These are phyloP conservation scores for Plebejus melissa DNA, from an alignment of 2,888 invertebrate species.

Conservation along the genomic window DNA sequence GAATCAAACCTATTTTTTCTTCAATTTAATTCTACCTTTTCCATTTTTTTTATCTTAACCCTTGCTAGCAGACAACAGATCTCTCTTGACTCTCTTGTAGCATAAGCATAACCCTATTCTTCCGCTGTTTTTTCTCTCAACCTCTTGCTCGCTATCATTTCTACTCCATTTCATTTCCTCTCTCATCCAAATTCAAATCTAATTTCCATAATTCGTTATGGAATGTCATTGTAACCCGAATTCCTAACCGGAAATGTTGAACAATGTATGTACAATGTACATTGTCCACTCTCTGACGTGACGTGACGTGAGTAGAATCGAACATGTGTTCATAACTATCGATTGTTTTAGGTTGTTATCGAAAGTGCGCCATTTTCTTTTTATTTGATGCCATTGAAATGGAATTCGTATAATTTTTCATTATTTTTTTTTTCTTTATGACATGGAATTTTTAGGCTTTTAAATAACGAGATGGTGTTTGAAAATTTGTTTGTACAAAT, in stretches of 20 bases:
- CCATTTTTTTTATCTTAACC: too few relatives aligned
- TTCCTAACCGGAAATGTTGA: neutral
- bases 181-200: neutral
- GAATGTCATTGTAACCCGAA: neutral
- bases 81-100: too few relatives aligned
- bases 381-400: neutral
- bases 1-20: too few relatives aligned
- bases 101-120: too few relatives aligned
- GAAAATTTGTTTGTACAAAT: too few relatives aligned
- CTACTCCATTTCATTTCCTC: neutral
- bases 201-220: neutral
- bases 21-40: too few relatives aligned
- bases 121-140: neutral
- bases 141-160: neutral
- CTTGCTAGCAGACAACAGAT: too few relatives aligned
- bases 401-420: neutral
- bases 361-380: slow-evolving; percentile 1
- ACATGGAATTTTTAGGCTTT: too few relatives aligned
- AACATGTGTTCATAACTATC: slow-evolving; percentile 18
- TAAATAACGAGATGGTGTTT: too few relatives aligned
- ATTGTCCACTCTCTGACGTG: slow-evolving; percentile 30
- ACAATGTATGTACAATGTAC: slow-evolving; percentile 19
- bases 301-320: slow-evolving; percentile 26
- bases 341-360: slow-evolving; percentile 7
- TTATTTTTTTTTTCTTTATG: too few relatives aligned